Evolutionary conservation across 2,113 vertebrate species (phyloP).

Genomic region (Siniperca chuatsi): DNA sequence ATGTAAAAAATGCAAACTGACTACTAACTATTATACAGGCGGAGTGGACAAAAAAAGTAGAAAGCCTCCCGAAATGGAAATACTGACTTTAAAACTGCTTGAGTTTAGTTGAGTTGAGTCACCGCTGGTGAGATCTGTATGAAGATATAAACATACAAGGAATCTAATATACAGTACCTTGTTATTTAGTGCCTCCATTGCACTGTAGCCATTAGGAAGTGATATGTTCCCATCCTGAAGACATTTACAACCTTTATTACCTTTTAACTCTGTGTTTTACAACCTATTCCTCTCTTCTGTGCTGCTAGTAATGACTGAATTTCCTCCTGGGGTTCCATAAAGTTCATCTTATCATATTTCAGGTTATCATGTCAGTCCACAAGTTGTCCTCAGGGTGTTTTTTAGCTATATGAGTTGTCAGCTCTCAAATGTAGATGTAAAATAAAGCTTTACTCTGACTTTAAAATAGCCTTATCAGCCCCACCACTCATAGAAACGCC

Average conservation of each 20-base stretch:
- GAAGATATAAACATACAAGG: neutral
- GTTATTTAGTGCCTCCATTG: neutral
- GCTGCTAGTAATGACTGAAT: constrained; percentile 6
- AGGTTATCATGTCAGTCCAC: constrained; percentile 4
- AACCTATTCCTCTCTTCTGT: neutral
- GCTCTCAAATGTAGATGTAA: constrained; percentile 16
- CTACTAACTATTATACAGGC: neutral
- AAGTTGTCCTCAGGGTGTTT: neutral
- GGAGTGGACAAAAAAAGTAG: neutral
- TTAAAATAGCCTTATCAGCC: constrained; percentile 45
- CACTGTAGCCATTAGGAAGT: constrained; percentile 21
- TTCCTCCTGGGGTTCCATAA: neutral
- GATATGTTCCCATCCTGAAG: constrained; percentile 30
- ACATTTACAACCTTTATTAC: constrained; percentile 8
- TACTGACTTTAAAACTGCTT: neutral
- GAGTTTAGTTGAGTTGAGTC: too few relatives aligned
- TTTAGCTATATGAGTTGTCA: constrained; percentile 15
- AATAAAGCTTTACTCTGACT: constrained; percentile 8
- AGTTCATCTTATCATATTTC: constrained; percentile 27
- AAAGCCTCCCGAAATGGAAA: neutral
- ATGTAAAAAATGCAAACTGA: neutral
- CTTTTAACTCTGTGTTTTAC: constrained; percentile 9
- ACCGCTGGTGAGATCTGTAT: neutral
- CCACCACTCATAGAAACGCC: constrained; percentile 25
- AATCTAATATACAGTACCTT: neutral